A percentile compares a stretch with the other conserved stretches of the same genome.
phyloP scores from a whole-genome alignment of 2,113 vertebrate species.

The Nanorana parkeri region DNA sequence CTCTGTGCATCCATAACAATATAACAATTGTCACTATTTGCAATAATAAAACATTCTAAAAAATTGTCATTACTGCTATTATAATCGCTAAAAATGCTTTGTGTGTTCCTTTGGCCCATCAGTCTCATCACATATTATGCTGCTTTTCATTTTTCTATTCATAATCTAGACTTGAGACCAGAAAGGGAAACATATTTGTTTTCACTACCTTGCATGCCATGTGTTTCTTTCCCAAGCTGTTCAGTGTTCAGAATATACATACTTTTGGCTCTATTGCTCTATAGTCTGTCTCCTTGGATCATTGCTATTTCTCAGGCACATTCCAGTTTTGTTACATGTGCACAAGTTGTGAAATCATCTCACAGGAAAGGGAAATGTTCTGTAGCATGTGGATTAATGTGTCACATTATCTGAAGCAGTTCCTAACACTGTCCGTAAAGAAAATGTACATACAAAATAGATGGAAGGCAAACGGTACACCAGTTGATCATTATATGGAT shows the following conservation, averaged over 20 bases:
- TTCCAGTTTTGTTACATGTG: constrained; percentile 21
- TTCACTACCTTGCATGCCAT: neutral
- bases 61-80: no score
- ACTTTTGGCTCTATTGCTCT: neutral
- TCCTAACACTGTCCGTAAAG: constrained; percentile 29
- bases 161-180: neutral
- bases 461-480: neutral
- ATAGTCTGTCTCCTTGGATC: constrained; percentile 13
- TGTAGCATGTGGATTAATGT: constrained; percentile 48
- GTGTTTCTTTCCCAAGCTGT: constrained; percentile 10
- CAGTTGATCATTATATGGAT: constrained; percentile 23
- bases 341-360: constrained; percentile 38
- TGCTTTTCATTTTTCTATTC: no score
- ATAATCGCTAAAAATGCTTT: no score
- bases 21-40: no score
- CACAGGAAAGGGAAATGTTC: constrained; percentile 32
- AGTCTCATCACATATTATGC: no score
- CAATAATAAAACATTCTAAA: no score
- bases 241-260: constrained; percentile 31
- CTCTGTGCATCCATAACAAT: no score
- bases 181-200: neutral
- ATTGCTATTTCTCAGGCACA: constrained; percentile 7
- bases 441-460: constrained; percentile 19
- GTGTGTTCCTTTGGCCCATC: no score
- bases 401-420: constrained; percentile 40